These are phyloP conservation scores for Yoshiicerus persimilis DNA, from an alignment of 1,140 invertebrate species.

Conservation along the genomic window DNA sequence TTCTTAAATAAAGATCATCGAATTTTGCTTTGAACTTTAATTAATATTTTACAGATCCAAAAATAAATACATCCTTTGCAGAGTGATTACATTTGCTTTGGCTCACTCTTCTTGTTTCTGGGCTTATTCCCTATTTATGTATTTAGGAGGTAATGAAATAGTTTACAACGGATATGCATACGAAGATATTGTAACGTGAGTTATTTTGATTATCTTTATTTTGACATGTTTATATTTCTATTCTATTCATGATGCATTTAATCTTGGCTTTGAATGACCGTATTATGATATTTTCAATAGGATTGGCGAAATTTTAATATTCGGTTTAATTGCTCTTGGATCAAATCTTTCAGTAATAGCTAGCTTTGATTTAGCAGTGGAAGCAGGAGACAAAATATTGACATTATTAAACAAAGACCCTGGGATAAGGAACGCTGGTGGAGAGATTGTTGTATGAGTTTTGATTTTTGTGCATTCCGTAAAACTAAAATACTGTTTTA, in stretches of 20 bases:
- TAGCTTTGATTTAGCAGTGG: neutral
- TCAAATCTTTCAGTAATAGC: constrained; percentile 21
- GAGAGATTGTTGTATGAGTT: neutral
- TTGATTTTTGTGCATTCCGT: too few species aligned
- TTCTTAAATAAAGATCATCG: neutral
- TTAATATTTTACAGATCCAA: neutral
- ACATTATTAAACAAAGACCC: neutral
- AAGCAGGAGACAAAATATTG: neutral
- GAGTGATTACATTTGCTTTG: constrained; percentile 22
- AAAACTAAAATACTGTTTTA: too few species aligned
- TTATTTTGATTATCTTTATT: neutral
- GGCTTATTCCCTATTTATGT: neutral
- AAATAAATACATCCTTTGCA: neutral
- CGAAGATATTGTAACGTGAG: neutral
- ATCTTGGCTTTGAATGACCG: too few species aligned
- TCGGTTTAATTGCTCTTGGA: constrained; percentile 17
- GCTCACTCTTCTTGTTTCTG: neutral
- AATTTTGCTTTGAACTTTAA: neutral
- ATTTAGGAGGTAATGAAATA: neutral
- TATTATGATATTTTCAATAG: constrained; percentile 3
- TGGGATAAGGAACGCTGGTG: neutral
- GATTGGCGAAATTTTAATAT: constrained; percentile 25
- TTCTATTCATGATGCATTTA: too few species aligned
- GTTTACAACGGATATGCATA: neutral
- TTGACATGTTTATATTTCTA: neutral